Base-by-base conservation (phyloP, 2,113 vertebrate species). In the Opisthocomus hoazin region DNA sequence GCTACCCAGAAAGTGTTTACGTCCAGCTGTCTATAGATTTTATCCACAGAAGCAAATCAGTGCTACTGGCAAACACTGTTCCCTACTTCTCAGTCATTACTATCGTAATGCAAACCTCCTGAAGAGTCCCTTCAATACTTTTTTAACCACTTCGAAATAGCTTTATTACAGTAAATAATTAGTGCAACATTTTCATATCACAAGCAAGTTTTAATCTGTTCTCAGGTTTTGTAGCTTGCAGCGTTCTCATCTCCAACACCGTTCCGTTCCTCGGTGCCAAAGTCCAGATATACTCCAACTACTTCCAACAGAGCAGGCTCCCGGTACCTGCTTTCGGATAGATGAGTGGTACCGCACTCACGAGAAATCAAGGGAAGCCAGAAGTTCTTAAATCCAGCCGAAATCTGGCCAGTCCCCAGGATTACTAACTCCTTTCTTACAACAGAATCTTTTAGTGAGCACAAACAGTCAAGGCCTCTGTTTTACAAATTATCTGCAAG, bases 321-420 rank as follows among this genome's bases (percentile, higher is more conserved):
- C 20, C 10, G 4, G 11, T 5, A 30, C 22, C n/a, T 10, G 23
- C 17, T 58, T 51, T 3, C 41, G 76, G 26, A 32, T n/a, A 63
- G 74, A n/a, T 3, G 13, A 76, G 60, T 22, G 29, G 54, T 24
- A 70, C 0, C 15, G 32, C 34, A 54, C 30, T 57, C 41, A 24
- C 1, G 0, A 79, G n/a, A 68, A 46, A 64, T 1, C 0, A 0
- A 69, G 23, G 17, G 30, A 94, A 81, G 41, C 17, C 54, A 58
- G 15, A 58, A 66, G 21, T 64, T 65, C 65, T 71, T 71, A 61
- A 46, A 51, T 32, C 71, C 56, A 79, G 24, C 20, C 0, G 0
- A n/a, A 82, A 82, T 29, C 34, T 50, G 45, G 32, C 9, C 57
- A 24, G 41, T 14, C 22, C 51, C 45, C 46, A n/a, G 26, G 15